Percentiles rank a stretch among this genome's conserved stretches.
Evolutionary conservation across 2,888 invertebrate species (phyloP).

Genomic region (Macrosiphum euphorbiae): DNA sequence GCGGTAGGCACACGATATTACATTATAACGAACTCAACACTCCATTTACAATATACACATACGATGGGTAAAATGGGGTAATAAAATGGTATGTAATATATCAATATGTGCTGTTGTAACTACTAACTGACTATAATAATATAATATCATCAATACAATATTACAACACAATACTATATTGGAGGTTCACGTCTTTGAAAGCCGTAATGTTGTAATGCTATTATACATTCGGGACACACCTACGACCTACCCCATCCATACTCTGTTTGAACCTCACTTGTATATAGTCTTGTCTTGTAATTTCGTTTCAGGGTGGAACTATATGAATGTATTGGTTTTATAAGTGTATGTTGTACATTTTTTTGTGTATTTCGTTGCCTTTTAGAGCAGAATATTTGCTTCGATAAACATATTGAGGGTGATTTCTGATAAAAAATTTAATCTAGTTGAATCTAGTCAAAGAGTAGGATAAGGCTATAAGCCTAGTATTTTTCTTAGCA

Average conservation of each 20-base stretch:
- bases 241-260: background rate
- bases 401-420: background rate
- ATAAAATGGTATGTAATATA: background rate
- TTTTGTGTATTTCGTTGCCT: background rate
- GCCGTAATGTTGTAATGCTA: background rate
- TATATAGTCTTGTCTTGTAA: background rate
- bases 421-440: background rate
- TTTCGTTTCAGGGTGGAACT: background rate
- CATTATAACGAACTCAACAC: background rate
- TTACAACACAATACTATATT: background rate
- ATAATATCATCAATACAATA: background rate
- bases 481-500: background rate
- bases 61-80: no score
- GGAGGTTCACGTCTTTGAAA: background rate
- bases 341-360: background rate
- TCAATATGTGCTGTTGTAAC: background rate
- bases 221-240: background rate
- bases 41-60: background rate
- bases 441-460: background rate
- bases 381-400: background rate
- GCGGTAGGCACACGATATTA: background rate
- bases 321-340: background rate
- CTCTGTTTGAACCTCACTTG: background rate
- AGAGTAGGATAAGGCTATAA: background rate
- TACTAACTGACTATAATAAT: background rate